Percentiles rank a stretch among this genome's conserved stretches.
phyloP scores from a whole-genome alignment of 2,888 invertebrate genomes.

The Drosophila robusta region DNA sequence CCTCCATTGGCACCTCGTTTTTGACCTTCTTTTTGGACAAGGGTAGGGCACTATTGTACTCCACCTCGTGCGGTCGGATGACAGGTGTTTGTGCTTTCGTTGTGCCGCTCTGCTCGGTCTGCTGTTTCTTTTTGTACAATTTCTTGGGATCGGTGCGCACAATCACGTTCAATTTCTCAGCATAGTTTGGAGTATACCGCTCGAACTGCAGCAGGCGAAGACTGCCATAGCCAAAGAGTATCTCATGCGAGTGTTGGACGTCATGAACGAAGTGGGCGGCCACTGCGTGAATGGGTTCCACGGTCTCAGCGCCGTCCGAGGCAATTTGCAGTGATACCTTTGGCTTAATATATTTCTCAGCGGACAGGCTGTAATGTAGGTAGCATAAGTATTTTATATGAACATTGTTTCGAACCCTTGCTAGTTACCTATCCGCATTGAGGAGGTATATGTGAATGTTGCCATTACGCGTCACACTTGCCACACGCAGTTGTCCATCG shows the following conservation, averaged over 20 bases:
- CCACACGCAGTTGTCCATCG: conserved; percentile 86
- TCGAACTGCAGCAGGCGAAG: conserved; percentile 87
- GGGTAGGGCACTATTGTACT: conserved; percentile 77
- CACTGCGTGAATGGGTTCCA: conserved; percentile 87
- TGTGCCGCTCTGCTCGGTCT: conserved; percentile 52
- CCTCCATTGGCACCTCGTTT: conserved; percentile 89
- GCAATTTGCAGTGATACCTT: conserved; percentile 88
- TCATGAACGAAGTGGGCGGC: conserved; percentile 84
- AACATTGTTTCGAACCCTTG: rapidly evolving
- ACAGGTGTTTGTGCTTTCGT: conserved; percentile 77
- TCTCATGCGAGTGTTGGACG: conserved; percentile 82
- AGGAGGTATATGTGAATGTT: conserved; percentile 92
- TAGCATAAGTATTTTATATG: background rate
- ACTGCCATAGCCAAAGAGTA: conserved; percentile 87
- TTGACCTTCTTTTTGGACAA: conserved; percentile 77
- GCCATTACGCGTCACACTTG: conserved; percentile 90
- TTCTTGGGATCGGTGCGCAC: conserved; percentile 83
- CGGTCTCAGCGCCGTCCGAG: conserved; percentile 86
- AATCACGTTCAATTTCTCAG: conserved; percentile 86
- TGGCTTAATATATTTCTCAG: conserved; percentile 88
- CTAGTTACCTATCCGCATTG: conserved; percentile 88
- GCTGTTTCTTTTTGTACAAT: conserved; percentile 59
- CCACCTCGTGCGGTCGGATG: conserved; percentile 68
- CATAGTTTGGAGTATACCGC: conserved; percentile 86
- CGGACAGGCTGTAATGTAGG: conserved; percentile 70